These are phyloP conservation scores for Zaprionus ghesquierei DNA, from an alignment of 1,140 invertebrate species.

Conservation along the genomic window DNA sequence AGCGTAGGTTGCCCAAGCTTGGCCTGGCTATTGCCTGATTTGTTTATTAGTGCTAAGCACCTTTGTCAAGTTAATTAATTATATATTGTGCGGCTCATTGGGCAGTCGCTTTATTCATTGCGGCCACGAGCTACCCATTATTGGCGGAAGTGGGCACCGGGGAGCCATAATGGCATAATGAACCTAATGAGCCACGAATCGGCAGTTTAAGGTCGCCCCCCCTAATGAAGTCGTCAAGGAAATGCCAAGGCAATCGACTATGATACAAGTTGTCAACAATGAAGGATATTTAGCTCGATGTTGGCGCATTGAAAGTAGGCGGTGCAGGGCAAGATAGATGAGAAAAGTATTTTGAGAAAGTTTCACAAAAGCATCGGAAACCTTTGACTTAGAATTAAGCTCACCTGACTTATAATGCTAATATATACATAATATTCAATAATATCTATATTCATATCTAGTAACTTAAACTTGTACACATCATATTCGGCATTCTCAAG, in stretches of 20 bases:
- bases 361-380: background rate
- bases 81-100: slow-evolving; percentile 58
- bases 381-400: background rate
- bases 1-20: background rate
- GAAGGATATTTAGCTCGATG: background rate
- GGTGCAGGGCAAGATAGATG: background rate
- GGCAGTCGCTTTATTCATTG: slow-evolving; percentile 10
- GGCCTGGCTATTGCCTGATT: slow-evolving; percentile 1
- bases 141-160: background rate
- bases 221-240: background rate
- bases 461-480: too few relatives aligned
- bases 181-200: slow-evolving; percentile 38
- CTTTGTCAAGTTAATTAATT: slow-evolving; percentile 62
- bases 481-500: background rate
- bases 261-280: background rate
- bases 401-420: background rate
- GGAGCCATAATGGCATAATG: background rate
- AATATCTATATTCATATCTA: background rate
- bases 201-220: slow-evolving; percentile 20
- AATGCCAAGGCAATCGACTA: background rate
- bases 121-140: slow-evolving; percentile 4
- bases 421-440: background rate
- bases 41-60: slow-evolving; percentile 42
- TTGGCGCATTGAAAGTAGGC: background rate
- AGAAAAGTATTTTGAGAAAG: background rate